Evolutionary conservation across 1,140 invertebrate species (phyloP).

Genomic region (Drosophila kepulauana): DNA sequence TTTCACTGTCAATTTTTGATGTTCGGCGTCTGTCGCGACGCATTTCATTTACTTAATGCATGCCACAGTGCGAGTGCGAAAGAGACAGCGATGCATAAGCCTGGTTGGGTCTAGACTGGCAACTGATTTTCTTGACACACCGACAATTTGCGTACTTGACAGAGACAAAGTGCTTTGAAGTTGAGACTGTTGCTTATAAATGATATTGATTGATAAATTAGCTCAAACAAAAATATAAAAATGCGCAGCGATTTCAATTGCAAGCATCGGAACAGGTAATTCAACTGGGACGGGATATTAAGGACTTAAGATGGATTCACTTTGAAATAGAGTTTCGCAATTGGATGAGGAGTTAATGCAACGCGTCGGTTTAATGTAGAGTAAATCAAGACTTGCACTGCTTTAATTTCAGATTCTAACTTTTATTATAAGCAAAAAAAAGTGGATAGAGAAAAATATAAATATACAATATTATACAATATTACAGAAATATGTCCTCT

Average conservation of each 20-base stretch:
- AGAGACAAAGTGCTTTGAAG: slow-evolving; percentile 76
- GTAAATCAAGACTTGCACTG: background rate
- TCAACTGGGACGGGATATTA: background rate
- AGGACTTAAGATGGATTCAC: slow-evolving; percentile 10
- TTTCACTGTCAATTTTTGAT: slow-evolving; percentile 74
- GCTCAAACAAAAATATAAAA: slow-evolving; percentile 18
- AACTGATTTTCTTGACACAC: slow-evolving; percentile 12
- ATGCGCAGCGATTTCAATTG: slow-evolving; percentile 16
- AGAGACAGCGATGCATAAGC: slow-evolving; percentile 5
- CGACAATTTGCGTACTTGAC: slow-evolving; percentile 39
- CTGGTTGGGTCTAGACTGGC: slow-evolving; percentile 27
- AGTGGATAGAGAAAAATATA: too few relatives aligned
- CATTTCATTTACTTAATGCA: slow-evolving; percentile 81
- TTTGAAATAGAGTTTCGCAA: slow-evolving; percentile 7
- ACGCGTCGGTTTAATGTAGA: background rate
- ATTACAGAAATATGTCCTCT: too few relatives aligned
- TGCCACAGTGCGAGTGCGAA: slow-evolving; percentile 9
- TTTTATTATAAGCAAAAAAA: too few relatives aligned
- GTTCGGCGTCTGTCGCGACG: slow-evolving; percentile 48
- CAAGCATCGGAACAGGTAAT: background rate
- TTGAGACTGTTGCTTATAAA: slow-evolving; percentile 58
- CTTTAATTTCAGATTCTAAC: background rate
- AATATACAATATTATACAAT: too few relatives aligned
- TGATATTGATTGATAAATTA: slow-evolving; percentile 81
- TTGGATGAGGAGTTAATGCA: background rate